These are phyloP conservation scores for Subacronicta megacephala DNA, from an alignment of 2,888 invertebrate species.

Conservation along the genomic window DNA sequence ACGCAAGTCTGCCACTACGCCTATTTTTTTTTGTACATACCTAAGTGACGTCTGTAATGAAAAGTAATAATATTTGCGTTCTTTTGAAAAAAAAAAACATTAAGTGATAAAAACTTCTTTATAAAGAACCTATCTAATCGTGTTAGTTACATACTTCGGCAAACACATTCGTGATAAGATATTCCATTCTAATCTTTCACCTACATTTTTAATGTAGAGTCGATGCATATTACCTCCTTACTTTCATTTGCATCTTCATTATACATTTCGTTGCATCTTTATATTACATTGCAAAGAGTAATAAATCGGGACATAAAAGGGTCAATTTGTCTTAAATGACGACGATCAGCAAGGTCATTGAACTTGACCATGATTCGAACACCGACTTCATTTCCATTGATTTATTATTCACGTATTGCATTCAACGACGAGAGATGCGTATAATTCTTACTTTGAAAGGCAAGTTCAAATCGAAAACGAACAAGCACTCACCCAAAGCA, in stretches of 20 bases:
- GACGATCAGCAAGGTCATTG: slow-evolving; percentile 69
- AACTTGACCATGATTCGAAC: slow-evolving; percentile 77
- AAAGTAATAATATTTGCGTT: slow-evolving; percentile 34
- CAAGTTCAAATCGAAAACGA: slow-evolving; percentile 61
- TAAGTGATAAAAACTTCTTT: slow-evolving; percentile 55
- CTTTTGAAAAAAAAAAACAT: slow-evolving; percentile 38
- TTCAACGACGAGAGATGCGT: slow-evolving; percentile 63
- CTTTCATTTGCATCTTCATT: slow-evolving; percentile 15
- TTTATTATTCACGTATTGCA: slow-evolving; percentile 78
- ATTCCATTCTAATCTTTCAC: slow-evolving; percentile 64
- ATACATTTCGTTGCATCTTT: slow-evolving; percentile 12
- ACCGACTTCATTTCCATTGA: slow-evolving; percentile 74
- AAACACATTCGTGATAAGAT: slow-evolving; percentile 71
- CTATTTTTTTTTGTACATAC: slow-evolving; percentile 9
- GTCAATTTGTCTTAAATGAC: slow-evolving; percentile 72
- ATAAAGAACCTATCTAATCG: slow-evolving; percentile 70
- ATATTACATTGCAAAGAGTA: slow-evolving; percentile 19
- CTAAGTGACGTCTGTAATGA: slow-evolving; percentile 21
- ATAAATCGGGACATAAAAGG: slow-evolving; percentile 24
- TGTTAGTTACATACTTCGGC: slow-evolving; percentile 55
- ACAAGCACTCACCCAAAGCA: slow-evolving; percentile 43
- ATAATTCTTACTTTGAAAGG: slow-evolving; percentile 60
- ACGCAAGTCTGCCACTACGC: no score
- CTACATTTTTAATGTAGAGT: slow-evolving; percentile 60
- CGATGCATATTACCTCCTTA: slow-evolving; percentile 24